Evolutionary conservation across 2,113 vertebrate species (phyloP), one percentile per base, ranked within the genome.

Genomic region (Notothenia rossii): DNA sequence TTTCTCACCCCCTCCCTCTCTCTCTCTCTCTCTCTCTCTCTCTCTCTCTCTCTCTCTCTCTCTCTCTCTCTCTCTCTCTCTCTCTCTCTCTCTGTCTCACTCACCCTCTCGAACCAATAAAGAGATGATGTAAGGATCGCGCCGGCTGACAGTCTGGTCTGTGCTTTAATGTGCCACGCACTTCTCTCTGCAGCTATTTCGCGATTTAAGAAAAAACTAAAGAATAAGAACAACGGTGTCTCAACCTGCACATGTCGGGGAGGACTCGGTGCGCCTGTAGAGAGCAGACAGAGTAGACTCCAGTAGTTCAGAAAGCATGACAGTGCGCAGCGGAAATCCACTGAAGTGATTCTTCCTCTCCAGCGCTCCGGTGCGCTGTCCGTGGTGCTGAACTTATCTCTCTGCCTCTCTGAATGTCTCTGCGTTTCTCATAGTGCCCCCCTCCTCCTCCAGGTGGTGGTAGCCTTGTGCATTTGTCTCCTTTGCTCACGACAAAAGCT

Each of bases 111-210:
- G 20, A 71, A 53, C 85, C 62, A 76, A 87, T 87, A 79, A 87
- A 78, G 83, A 79, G 86, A 90, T 86, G 90, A 91, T 90, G 90
- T 90, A 91, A 92, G 88, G 85, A 88, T 87, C 81, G 78, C 86
- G 50, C 87, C 22, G 81, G 66, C 79, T 67, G 58, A 83, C 74
- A 51, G 58, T 36, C 83, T 88, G 70, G 18, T 59, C 79, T 62
- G 65, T 33, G 48, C 61, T 77, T 68, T 72, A 54, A 36, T 65
- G 66, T 9, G 33, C 54, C 60, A 50, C 81, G 36, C 70, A 72
- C 77, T 74, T 79, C 66, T 81, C 48, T 66, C 65, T 72, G 75
- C 84, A 64, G 82, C 61, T 76, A 0, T 62, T 75, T 72, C 36
- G 14, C 70, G 51, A 71, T 65, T 60, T 36, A 48, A 10, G 9